Conservation (phyloP, 2,113 vertebrate genomes). For the Gopherus flavomarginatus region DNA sequence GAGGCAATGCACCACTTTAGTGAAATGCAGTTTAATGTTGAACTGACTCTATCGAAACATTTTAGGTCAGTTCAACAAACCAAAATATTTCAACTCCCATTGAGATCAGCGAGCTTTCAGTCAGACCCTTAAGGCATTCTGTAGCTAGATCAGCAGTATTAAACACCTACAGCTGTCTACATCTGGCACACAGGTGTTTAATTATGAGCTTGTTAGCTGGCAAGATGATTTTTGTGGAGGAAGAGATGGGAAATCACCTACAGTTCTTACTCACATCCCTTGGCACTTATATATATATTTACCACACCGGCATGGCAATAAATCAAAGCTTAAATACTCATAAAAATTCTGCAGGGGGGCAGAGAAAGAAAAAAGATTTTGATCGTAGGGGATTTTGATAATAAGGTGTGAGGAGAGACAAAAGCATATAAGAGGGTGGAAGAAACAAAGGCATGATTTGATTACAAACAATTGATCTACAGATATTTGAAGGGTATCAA, state of each 20-base stretch:
- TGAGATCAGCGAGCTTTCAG: background rate
- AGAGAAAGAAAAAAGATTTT: background rate
- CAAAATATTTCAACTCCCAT: background rate
- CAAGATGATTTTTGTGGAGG: background rate
- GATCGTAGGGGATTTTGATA: background rate
- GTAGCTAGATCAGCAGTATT: background rate
- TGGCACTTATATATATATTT: background rate
- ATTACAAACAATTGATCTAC: background rate
- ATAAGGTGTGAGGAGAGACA: background rate
- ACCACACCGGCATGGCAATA: background rate
- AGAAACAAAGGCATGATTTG: background rate
- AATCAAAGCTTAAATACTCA: constrained; percentile 1
- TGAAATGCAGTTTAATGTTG: background rate
- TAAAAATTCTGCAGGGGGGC: background rate
- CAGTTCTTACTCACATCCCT: background rate
- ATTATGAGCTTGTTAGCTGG: background rate
- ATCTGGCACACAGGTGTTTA: background rate
- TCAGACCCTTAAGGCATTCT: background rate
- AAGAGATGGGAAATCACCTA: background rate
- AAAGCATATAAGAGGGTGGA: background rate
- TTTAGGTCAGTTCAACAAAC: background rate
- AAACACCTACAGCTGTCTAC: background rate
- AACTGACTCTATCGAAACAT: background rate
- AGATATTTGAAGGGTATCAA: background rate
- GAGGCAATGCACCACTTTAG: background rate